Percentiles rank a stretch among this genome's conserved stretches.
These are phyloP conservation scores for Hirtodrosophila histrioides DNA, from an alignment of 2,888 invertebrate genomes.

Conservation along the genomic window DNA sequence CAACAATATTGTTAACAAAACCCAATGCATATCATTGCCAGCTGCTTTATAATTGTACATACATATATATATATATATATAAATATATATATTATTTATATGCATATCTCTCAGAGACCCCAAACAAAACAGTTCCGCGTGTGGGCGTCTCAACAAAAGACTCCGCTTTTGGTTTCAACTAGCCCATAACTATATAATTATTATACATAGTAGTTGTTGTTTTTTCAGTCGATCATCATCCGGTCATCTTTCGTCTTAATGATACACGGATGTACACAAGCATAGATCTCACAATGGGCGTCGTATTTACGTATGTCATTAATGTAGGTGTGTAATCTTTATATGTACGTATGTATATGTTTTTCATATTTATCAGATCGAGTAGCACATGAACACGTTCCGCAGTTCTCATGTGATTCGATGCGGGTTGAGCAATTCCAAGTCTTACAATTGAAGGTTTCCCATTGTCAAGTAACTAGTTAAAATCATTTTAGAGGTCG, in stretches of 20 bases:
- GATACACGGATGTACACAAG: slow-evolving; percentile 46
- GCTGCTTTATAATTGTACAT: slow-evolving; percentile 8
- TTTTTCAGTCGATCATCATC: slow-evolving; percentile 43
- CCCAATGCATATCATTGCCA: slow-evolving; percentile 21
- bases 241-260: slow-evolving; percentile 50
- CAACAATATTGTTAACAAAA: neutral
- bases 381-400: slow-evolving; percentile 42
- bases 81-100: neutral
- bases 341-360: neutral
- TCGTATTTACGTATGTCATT: slow-evolving; percentile 1
- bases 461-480: slow-evolving; percentile 26
- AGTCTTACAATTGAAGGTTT: slow-evolving; percentile 38
- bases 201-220: slow-evolving; percentile 6
- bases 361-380: slow-evolving; percentile 38
- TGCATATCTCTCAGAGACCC: slow-evolving; percentile 4
- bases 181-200: neutral
- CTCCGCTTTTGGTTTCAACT: slow-evolving; percentile 21
- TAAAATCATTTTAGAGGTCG: slow-evolving; percentile 9
- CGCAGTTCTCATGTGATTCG: slow-evolving; percentile 40
- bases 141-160: slow-evolving; percentile 41
- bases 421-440: slow-evolving; percentile 24
- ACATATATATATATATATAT: neutral
- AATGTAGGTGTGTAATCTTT: slow-evolving; percentile 10
- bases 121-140: slow-evolving; percentile 17
- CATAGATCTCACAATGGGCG: slow-evolving; percentile 35